Percentiles rank a stretch among this genome's conserved stretches.
Conservation (phyloP, 2,113 vertebrate genomes). For the Malurus melanocephalus region DNA sequence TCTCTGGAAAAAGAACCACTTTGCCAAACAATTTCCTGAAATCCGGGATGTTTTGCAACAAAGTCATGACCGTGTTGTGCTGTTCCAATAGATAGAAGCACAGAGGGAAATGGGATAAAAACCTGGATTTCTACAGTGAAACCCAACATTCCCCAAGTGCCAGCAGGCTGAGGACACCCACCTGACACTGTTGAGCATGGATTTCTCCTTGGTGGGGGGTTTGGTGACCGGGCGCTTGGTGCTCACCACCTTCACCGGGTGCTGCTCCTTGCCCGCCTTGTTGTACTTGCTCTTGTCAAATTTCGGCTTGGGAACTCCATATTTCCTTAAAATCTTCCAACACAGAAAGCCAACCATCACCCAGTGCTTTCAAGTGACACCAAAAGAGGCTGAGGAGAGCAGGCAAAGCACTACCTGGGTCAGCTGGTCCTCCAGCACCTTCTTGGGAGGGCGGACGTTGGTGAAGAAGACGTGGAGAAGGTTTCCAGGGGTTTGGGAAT, state of each 20-base stretch:
- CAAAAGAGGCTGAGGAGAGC: rapidly evolving
- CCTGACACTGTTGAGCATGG: conserved; percentile 92
- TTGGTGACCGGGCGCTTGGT: conserved; percentile 92
- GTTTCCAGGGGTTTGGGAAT: conserved; percentile 91
- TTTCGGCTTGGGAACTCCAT: conserved; percentile 86
- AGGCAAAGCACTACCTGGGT: conserved; percentile 81
- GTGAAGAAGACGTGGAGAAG: conserved; percentile 94
- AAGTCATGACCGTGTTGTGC: rapidly evolving
- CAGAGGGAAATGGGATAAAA: not conserved
- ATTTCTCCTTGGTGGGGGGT: conserved; percentile 90
- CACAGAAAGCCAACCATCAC: not conserved
- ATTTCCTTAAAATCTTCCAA: conserved; percentile 90
- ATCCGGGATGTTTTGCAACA: not conserved
- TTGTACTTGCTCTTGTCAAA: conserved; percentile 95
- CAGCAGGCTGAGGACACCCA: conserved; percentile 35
- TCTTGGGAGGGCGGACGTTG: conserved; percentile 91
- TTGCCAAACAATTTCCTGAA: not conserved
- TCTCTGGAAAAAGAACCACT: not conserved
- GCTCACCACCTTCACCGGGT: conserved; percentile 94
- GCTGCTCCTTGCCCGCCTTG: conserved; percentile 93
- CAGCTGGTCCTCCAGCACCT: conserved; percentile 94
- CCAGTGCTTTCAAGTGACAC: not conserved
- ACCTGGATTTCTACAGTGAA: not conserved
- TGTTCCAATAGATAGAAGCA: rapidly evolving
- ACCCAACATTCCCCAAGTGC: not conserved